Base-by-base conservation (phyloP, 2,888 invertebrate genomes). In the Ichneumoninae sp. region DNA sequence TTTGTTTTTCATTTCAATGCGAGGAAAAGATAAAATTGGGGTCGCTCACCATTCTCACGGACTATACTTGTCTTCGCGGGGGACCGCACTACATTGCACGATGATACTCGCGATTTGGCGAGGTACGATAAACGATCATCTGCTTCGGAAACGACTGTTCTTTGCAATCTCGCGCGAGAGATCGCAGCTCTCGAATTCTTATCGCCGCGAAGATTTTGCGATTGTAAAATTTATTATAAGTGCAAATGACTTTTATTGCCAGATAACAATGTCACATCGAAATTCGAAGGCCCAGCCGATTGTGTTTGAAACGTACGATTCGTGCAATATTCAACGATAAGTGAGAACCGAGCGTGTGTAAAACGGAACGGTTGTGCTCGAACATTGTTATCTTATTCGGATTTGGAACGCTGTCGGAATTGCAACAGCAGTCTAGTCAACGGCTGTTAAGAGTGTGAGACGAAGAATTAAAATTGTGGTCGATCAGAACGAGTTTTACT, bases 171-270 rank as follows among this genome's bases (percentile, higher is more conserved):
- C 40, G 8, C 7, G 7, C n/a, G 60, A 33, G n/a, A 44, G 50
- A 65, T 79, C 22, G 50, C 8, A 71, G 52, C 65, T 52, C 52
- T 52, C 13, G 30, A 52, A 30, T 72, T 30, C 52, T 80, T 80
- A 71, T 72, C 72, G 10, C 19, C 16, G n/a, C 54, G 36, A 72
- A 19, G 40, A 57, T 57, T 66, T 54, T 52, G 66, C 26, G 50
- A 22, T 80, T 72, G 54, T 66, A 26, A 44, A 66, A 57, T 72
- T 33, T 44, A 22, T 36, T 66, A 36, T n/a, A 13, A 36, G 69
- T 44, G 26, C n/a, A 62, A 62, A 62, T 62, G 60, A 26, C 16
- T 62, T 62, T 62, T 62, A 62, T 62, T 33, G 60, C 13, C 26
- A 60, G 60, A 60, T 60, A 60, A 60, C 60, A 26, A 60, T 16